phyloP scores from a whole-genome alignment of 2,888 invertebrate species.

The Meloe dianella region DNA sequence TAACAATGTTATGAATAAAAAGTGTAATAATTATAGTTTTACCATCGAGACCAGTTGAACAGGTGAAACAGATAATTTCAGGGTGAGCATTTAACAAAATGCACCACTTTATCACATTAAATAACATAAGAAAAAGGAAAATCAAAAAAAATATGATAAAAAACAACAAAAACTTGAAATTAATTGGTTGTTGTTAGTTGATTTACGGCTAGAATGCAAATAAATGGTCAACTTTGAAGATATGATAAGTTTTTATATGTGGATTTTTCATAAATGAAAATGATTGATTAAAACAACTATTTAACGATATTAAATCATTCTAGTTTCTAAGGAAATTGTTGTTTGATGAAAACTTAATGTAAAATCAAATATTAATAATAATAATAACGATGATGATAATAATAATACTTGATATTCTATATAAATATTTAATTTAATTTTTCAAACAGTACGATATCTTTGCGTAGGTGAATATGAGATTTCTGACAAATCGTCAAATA shows the following conservation, averaged over 20 bases:
- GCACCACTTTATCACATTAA: not conserved
- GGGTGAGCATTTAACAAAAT: constrained; percentile 2
- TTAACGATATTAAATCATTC: not conserved
- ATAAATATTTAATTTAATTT: not conserved
- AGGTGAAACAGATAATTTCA: not conserved
- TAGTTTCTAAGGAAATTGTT: not conserved
- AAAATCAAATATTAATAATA: not conserved
- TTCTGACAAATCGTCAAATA: not conserved
- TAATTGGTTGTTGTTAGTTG: constrained; percentile 7
- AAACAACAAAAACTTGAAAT: not conserved
- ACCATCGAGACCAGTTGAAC: not conserved
- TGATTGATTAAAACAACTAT: not conserved
- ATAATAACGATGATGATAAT: too few species aligned
- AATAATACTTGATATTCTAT: not conserved
- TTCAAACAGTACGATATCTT: not conserved
- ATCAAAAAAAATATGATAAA: not conserved
- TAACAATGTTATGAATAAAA: not conserved
- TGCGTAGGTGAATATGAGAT: not conserved
- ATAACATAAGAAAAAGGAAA: not conserved
- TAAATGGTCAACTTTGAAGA: not conserved
- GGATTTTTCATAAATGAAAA: not conserved
- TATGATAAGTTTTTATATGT: not conserved
- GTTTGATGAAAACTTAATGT: not conserved
- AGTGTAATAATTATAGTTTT: not conserved
- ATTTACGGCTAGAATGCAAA: constrained; percentile 5